phyloP scores from a whole-genome alignment of 2,797 vertebrate species.

The Gastrophryne carolinensis region DNA sequence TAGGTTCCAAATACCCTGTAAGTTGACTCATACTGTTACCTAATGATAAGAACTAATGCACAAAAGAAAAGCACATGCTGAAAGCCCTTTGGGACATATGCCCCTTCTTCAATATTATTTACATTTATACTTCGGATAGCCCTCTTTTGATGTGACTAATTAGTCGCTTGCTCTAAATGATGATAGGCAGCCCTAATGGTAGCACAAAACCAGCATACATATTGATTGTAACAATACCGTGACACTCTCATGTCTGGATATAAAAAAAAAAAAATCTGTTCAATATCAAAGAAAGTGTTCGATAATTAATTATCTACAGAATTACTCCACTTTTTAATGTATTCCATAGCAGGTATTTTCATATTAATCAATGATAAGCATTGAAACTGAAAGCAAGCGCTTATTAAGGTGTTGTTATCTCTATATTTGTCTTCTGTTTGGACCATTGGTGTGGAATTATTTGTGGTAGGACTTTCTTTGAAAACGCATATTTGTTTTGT shows the following conservation, averaged over 20 bases:
- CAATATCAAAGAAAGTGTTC: slow-evolving; percentile 43
- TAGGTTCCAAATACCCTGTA: slow-evolving; percentile 75
- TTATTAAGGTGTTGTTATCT: background rate
- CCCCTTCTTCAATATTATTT: slow-evolving; percentile 23
- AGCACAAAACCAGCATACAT: slow-evolving; percentile 45
- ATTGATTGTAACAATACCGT: slow-evolving; percentile 37
- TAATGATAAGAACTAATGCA: slow-evolving; percentile 82
- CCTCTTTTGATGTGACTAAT: slow-evolving; percentile 92
- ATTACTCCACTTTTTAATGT: background rate
- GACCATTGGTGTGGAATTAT: background rate
- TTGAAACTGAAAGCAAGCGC: slow-evolving; percentile 26
- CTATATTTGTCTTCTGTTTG: slow-evolving; percentile 1
- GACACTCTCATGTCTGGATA: slow-evolving; percentile 51
- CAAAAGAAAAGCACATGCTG: slow-evolving; percentile 65
- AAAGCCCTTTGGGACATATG: slow-evolving; percentile 71
- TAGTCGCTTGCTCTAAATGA: slow-evolving; percentile 78
- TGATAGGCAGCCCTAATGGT: slow-evolving; percentile 74
- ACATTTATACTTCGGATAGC: slow-evolving; percentile 65
- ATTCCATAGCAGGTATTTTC: background rate
- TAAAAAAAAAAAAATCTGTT: slow-evolving; percentile 49
- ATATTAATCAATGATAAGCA: slow-evolving; percentile 7
- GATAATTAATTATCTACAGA: slow-evolving; percentile 24
- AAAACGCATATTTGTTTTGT: no score
- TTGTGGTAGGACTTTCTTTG: background rate
- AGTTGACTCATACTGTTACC: slow-evolving; percentile 83